Evolutionary conservation across 2,888 invertebrate species (phyloP).

Genomic region (Scaptomyza tumidula): DNA sequence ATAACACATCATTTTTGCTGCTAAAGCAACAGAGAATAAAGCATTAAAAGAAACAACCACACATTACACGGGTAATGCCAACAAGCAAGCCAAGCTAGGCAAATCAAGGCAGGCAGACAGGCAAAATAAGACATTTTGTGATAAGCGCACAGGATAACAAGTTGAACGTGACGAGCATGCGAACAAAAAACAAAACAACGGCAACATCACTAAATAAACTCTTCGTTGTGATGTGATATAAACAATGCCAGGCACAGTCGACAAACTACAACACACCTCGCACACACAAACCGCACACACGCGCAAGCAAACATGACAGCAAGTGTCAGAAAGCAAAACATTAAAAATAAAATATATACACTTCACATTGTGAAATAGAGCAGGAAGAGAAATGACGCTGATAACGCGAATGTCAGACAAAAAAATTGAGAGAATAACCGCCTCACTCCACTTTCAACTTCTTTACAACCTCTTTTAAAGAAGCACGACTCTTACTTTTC

Average conservation of each 20-base stretch:
- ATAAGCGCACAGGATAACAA: constrained; percentile 70
- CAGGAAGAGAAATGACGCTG: constrained; percentile 39
- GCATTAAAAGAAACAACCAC: constrained; percentile 16
- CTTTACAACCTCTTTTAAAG: constrained; percentile 30
- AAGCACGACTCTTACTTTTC: constrained; percentile 57
- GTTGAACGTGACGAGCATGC: constrained; percentile 68
- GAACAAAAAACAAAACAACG: constrained; percentile 30
- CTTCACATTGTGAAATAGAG: constrained; percentile 1
- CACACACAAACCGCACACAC: constrained; percentile 11
- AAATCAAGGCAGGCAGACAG: constrained; percentile 22
- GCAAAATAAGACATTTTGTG: constrained; percentile 70
- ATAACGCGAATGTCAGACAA: constrained; percentile 54
- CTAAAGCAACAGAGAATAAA: neutral
- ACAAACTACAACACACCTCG: constrained; percentile 42
- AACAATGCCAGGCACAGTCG: constrained; percentile 59
- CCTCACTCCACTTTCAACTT: neutral
- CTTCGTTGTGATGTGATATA: constrained; percentile 55
- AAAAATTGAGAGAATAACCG: constrained; percentile 6
- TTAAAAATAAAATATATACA: constrained; percentile 53
- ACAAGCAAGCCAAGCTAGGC: constrained; percentile 27
- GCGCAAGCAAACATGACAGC: constrained; percentile 44
- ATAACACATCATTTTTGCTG: constrained; percentile 57
- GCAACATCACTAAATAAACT: constrained; percentile 32
- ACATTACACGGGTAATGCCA: constrained; percentile 61
- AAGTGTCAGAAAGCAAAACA: constrained; percentile 63